Base-by-base conservation (phyloP, 1,140 invertebrate species). In the Drosophila ercepeae region DNA sequence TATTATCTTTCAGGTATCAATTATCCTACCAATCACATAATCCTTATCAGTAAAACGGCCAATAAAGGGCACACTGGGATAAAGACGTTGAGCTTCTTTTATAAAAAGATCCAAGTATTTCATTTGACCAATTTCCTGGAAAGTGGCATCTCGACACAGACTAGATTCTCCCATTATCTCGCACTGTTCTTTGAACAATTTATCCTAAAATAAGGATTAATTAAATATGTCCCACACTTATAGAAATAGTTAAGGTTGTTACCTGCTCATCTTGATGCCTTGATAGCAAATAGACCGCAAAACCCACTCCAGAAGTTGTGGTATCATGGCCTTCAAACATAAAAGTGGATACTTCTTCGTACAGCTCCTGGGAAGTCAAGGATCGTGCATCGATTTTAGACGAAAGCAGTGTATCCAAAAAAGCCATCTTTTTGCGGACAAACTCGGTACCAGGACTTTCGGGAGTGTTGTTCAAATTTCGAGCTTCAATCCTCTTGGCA, bases 281-380 rank as follows among this genome's bases (percentile, higher is more conserved):
- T 0, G 92, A 91, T 0, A 92, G 55, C 32, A 88, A 48, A 39
- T 88, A 91, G 0, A 90, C 50, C 0, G 82, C 71, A 65, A 92
- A 92, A 0, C 76, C 73, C 2, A 92, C 78, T 3, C 79, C 91
- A 4, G 91, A 91, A 0, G 91, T 89, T 0, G 92, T 92, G 1
- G 92, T 92, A 32, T 92, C 92, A 23, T 92, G 92, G 0, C 92
- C 92, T 92, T 94, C 94, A 90, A 95, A 95, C 94, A 96, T 95
- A 64, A 95, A 95, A 5, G 95, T 95, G 64, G 95, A 94, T 0
- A 95, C 94, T 91, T 95, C 94, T 76, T 95, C 94, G 58, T 93
- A 92, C 14, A 96, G 94, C 78, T 96, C 95, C 29, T 93, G 90
- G 34, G 94, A 92, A 1, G 92, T 93, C 34, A 96, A 89, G 0